Percentiles rank a stretch among this genome's conserved stretches.
Evolutionary conservation across 2,888 invertebrate genomes (phyloP).

Genomic region (Carcina quercana): DNA sequence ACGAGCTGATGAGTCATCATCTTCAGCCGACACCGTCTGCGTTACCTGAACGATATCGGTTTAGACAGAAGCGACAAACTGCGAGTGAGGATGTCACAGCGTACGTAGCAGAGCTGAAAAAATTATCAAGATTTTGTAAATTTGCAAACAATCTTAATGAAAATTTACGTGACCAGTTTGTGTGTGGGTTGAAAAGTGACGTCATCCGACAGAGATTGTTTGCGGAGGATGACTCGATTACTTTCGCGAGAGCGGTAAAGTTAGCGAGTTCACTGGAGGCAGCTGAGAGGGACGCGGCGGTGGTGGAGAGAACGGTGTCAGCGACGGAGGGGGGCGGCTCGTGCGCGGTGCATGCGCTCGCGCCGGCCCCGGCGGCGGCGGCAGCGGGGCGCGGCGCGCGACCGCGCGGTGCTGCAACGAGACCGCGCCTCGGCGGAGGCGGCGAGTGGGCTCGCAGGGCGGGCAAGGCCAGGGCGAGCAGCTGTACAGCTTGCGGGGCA

Average conservation of each 20-base stretch:
- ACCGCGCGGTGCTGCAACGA: not conserved
- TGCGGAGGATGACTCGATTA: not conserved
- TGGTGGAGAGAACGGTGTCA: not conserved
- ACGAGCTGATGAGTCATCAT: not conserved
- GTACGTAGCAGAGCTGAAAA: not conserved
- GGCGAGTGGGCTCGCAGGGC: not conserved
- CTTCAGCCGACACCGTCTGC: not conserved
- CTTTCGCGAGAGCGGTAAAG: not conserved
- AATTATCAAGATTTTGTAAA: not conserved
- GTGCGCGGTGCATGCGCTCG: no score
- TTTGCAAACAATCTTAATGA: not conserved
- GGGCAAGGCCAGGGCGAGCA: not conserved
- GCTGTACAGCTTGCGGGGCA: not conserved
- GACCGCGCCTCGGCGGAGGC: not conserved
- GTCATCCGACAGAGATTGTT: not conserved
- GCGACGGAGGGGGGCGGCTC: not conserved
- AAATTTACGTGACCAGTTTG: conserved; percentile 1
- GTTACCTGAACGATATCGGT: not conserved
- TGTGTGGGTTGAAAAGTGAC: not conserved
- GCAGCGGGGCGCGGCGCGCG: not conserved
- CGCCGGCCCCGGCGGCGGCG: no score
- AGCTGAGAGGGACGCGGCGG: not conserved
- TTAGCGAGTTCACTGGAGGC: conserved; percentile 2
- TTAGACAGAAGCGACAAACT: not conserved
- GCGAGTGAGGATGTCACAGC: not conserved